Conservation (phyloP, 2,797 vertebrate species). For the Lepidocolaptes lacrymiger region DNA sequence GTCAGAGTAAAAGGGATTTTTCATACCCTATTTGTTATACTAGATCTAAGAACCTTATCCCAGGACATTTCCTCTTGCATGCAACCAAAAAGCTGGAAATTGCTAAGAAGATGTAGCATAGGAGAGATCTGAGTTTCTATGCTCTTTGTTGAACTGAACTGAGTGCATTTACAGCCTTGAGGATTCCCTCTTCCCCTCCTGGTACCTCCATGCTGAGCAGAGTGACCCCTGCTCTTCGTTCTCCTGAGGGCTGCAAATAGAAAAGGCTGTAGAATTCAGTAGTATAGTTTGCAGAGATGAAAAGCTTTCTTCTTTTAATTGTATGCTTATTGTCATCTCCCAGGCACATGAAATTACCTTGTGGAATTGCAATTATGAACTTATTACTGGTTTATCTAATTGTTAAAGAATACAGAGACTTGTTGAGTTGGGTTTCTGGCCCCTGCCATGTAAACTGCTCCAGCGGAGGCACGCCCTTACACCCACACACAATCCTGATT, state of each 20-base stretch:
- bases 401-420: conserved; percentile 46
- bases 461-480: conserved; percentile 64
- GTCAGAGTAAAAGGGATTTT: conserved; percentile 9
- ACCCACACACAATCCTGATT: conserved; percentile 47
- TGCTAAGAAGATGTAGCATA: background rate
- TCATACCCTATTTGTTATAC: conserved; percentile 12
- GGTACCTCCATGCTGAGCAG: background rate
- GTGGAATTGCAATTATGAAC: conserved; percentile 52
- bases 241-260: background rate
- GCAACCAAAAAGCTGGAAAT: background rate
- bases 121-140: background rate
- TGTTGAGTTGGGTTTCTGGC: conserved; percentile 30
- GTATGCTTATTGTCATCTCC: conserved; percentile 39
- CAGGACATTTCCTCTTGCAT: conserved; percentile 9
- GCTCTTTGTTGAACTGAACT: background rate
- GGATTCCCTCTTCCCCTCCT: background rate
- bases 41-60: background rate
- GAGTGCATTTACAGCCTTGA: background rate
- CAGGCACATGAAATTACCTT: conserved; percentile 41
- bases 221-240: background rate
- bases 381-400: conserved; percentile 56
- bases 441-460: conserved; percentile 34
- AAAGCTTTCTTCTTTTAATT: conserved; percentile 41
- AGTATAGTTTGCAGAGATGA: background rate
- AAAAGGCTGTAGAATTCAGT: background rate